phyloP scores from a whole-genome alignment of 2,797 vertebrate species.

The Falco biarmicus region DNA sequence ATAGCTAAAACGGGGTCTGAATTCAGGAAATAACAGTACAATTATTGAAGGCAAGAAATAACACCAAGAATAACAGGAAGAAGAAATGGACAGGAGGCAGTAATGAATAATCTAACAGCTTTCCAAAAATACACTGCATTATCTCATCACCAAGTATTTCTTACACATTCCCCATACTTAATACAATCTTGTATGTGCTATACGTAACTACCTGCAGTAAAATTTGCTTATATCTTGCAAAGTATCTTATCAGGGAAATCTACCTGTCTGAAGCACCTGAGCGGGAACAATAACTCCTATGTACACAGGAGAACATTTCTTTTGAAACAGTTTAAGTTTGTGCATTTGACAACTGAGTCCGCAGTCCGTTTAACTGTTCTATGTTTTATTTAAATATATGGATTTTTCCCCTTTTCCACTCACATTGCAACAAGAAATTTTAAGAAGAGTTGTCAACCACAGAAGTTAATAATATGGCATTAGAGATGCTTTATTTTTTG shows the following conservation, averaged over 20 bases:
- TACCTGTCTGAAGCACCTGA: background rate
- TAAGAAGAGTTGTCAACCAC: background rate
- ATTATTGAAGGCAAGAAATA: background rate
- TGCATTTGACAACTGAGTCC: background rate
- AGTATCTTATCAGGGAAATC: background rate
- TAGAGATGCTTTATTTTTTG: background rate
- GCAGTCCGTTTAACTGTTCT: background rate
- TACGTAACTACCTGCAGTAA: background rate
- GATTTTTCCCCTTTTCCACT: background rate
- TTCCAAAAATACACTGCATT: constrained; percentile 25
- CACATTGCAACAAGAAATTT: background rate
- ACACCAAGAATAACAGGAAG: background rate
- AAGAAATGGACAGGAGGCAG: background rate
- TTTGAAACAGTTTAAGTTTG: background rate
- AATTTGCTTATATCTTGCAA: background rate
- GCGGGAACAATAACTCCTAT: background rate
- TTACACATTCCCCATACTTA: background rate
- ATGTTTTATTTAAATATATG: background rate
- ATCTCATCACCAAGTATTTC: background rate
- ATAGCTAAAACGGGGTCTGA: fast-evolving
- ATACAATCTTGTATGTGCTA: background rate
- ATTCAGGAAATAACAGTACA: background rate
- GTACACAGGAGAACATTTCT: background rate
- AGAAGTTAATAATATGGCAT: background rate
- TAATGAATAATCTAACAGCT: background rate